These are phyloP conservation scores for Malurus alboscapulatus DNA, from an alignment of 2,113 vertebrate species.

Conservation along the genomic window DNA sequence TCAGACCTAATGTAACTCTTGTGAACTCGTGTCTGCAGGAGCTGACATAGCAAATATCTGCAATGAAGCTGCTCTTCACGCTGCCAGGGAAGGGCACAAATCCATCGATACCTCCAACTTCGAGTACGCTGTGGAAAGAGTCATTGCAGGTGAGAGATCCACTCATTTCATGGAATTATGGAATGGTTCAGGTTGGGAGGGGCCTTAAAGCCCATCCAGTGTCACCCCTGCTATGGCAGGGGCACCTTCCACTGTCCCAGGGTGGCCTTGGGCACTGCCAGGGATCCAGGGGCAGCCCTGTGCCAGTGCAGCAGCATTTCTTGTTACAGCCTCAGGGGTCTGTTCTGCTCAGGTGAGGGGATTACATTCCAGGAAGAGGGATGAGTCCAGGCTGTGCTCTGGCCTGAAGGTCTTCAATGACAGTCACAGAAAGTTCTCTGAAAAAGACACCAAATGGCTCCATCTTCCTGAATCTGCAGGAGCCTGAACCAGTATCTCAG, in stretches of 20 bases:
- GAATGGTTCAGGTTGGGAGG: neutral
- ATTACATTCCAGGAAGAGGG: neutral
- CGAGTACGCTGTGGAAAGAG: slow-evolving; percentile 93
- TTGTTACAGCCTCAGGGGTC: neutral
- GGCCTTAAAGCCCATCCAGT: neutral
- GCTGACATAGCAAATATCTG: slow-evolving; percentile 98
- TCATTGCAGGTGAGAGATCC: slow-evolving; percentile 83
- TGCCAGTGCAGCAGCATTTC: neutral
- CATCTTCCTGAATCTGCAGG: neutral
- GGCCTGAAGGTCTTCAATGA: neutral
- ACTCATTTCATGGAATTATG: neutral
- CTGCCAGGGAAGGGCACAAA: slow-evolving; percentile 89
- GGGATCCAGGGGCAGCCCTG: neutral
- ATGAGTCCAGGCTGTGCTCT: neutral
- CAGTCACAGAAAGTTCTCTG: neutral
- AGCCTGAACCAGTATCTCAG: neutral
- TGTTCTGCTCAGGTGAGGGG: neutral
- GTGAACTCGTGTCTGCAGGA: slow-evolving; percentile 69
- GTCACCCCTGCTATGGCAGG: accelerated
- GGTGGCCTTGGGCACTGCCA: accelerated
- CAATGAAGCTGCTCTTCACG: slow-evolving; percentile 94
- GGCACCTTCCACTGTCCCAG: neutral
- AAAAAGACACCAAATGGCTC: neutral
- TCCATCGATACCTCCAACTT: slow-evolving; percentile 91
- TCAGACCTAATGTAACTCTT: neutral